A percentile compares a stretch with the other conserved stretches of the same genome.
Conservation (phyloP, 2,113 vertebrate species). For the Excalfactoria chinensis region DNA sequence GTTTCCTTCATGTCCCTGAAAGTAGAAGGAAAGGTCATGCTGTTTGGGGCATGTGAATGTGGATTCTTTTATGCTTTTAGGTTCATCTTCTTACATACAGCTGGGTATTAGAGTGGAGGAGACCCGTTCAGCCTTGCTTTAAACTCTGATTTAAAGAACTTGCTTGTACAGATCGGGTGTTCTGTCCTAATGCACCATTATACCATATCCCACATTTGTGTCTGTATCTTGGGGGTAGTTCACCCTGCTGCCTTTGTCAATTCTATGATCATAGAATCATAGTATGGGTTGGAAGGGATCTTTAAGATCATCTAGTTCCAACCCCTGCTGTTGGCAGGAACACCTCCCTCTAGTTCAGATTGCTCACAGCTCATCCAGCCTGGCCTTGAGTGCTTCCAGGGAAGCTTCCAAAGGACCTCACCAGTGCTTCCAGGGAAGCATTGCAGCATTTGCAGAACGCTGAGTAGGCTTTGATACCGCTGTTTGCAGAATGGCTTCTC, state of each 20-base stretch:
- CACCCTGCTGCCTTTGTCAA: background rate
- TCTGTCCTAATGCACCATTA: background rate
- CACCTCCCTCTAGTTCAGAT: too few relatives aligned
- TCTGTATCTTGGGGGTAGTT: background rate
- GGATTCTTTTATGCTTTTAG: background rate
- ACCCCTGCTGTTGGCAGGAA: too few relatives aligned
- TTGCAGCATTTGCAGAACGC: background rate
- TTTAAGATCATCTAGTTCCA: too few relatives aligned
- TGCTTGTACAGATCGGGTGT: background rate
- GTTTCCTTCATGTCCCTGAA: background rate
- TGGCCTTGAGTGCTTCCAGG: too few relatives aligned
- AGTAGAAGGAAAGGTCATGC: background rate
- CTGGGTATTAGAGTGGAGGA: background rate
- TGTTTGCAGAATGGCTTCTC: background rate
- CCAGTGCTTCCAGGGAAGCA: too few relatives aligned
- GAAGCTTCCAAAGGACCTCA: too few relatives aligned
- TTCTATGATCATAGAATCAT: too few relatives aligned
- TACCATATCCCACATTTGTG: background rate
- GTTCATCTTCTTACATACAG: rapidly evolving
- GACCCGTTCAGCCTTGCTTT: background rate
- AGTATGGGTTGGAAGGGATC: too few relatives aligned
- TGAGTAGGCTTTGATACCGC: background rate
- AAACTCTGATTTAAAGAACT: background rate
- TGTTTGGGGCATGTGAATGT: background rate
- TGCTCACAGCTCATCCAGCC: too few relatives aligned